Percentiles rank a stretch among this genome's conserved stretches.
Conservation (phyloP, 2,888 invertebrate species). For the Microchrysa polita region DNA sequence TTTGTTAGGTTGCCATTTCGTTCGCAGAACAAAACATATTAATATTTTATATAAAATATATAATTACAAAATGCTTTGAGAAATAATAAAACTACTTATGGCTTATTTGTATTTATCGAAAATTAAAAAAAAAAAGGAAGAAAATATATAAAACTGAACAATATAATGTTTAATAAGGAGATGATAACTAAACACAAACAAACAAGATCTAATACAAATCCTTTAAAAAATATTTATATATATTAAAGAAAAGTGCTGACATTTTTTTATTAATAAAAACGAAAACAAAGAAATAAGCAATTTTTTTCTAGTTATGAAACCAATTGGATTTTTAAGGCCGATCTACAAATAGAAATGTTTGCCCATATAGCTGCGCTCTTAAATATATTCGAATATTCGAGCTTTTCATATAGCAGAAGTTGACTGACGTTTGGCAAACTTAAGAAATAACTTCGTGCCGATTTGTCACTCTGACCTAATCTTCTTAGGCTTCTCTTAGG, state of each 20-base stretch:
- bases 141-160: constrained; percentile 27
- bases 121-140: constrained; percentile 39
- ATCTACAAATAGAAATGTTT: too few relatives aligned
- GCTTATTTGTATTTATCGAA: constrained; percentile 53
- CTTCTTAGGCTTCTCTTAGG: too few relatives aligned
- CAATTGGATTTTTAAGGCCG: too few relatives aligned
- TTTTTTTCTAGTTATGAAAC: too few relatives aligned
- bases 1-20: too few relatives aligned
- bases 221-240: constrained; percentile 54
- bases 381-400: too few relatives aligned
- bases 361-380: too few relatives aligned
- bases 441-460: too few relatives aligned
- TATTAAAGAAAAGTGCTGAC: constrained; percentile 54
- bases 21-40: too few relatives aligned
- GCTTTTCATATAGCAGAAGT: too few relatives aligned
- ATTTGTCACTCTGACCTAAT: too few relatives aligned
- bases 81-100: constrained; percentile 49
- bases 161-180: constrained; percentile 43
- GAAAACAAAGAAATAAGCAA: constrained; percentile 20
- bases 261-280: constrained; percentile 55
- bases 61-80: not conserved
- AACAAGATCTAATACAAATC: constrained; percentile 43
- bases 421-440: too few relatives aligned
- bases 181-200: constrained; percentile 35
- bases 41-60: not conserved